Base-by-base conservation (phyloP, 2,888 invertebrate genomes). In the Muschampia plurimacula region DNA sequence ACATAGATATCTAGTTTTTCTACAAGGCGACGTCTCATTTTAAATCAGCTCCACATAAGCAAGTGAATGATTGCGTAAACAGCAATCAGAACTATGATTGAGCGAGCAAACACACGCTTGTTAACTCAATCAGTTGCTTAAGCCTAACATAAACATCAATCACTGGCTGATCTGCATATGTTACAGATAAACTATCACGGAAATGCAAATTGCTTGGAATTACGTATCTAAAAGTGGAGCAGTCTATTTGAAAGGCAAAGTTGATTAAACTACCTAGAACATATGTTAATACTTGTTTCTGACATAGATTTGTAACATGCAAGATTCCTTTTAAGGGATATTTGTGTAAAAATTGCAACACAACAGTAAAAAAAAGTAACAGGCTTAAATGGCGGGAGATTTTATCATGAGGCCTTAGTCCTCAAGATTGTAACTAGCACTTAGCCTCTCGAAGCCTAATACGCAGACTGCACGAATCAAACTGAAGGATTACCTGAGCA, bases 61-160 rank as follows among this genome's bases (percentile, higher is more conserved):
- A 15, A 71, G 59, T 52, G 52, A 55, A 44, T 67, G 72, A 72
- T 72, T 67, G 52, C 62, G 67, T 62, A 72, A 72, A 72, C 72
- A 72, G 49, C 67, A 72, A 72, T 72, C 72, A 72, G 67, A 72
- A 63, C 72, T 72, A 72, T 72, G 72, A 72, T 72, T 67, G 72
- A 67, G 60, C 52, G 72, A 41, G 72, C 67, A 72, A 72, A 67
- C 72, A 72, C 72, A 62, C 2, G 60, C 71, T 71, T 67, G 72
- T 62, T 72, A 67, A 67, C 72, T 72, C 72, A 72, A 72, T 72
- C 72, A 63, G 44, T 67, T 72, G 67, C 72, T 72, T 67, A 55
- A 72, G 67, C 62, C 44, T 12, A 72, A 72, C 72, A 67, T 72
- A 72, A 72, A 72, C 72, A 72, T 67, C 72, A 72, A 72, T 72